phyloP scores from a whole-genome alignment of 2,888 invertebrate species.

The Epinotia nisella region DNA sequence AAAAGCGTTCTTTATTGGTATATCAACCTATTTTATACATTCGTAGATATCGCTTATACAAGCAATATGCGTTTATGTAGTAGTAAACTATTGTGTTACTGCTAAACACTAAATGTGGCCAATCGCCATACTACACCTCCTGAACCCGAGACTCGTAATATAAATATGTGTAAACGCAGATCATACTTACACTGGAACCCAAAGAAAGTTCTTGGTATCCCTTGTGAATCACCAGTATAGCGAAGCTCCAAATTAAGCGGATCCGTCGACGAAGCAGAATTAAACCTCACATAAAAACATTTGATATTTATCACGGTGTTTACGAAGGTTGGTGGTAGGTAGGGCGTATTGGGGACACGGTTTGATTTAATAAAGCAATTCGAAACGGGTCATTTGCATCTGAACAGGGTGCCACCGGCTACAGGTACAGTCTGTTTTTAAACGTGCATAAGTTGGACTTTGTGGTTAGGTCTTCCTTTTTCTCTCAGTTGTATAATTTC shows the following conservation, averaged over 20 bases:
- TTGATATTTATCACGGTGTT: constrained; percentile 40
- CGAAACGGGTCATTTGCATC: constrained; percentile 12
- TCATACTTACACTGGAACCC: not conserved
- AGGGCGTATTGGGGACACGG: not conserved
- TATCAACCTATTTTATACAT: too few relatives aligned
- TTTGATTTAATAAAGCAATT: constrained; percentile 20
- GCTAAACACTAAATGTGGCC: too few relatives aligned
- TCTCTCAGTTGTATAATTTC: too few relatives aligned
- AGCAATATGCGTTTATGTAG: too few relatives aligned
- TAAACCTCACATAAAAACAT: constrained; percentile 38
- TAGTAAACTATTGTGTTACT: too few relatives aligned
- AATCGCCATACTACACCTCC: too few relatives aligned
- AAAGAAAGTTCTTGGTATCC: not conserved
- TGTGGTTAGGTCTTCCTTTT: too few relatives aligned
- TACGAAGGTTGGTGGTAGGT: not conserved
- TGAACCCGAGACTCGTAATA: not conserved
- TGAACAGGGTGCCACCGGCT: not conserved
- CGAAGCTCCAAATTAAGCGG: constrained; percentile 32
- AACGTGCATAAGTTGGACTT: too few relatives aligned
- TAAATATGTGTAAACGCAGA: not conserved
- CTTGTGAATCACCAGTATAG: constrained; percentile 2
- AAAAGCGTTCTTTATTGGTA: too few relatives aligned
- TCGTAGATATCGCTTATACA: too few relatives aligned
- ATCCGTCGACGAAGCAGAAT: constrained; percentile 30
- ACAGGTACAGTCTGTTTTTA: not conserved